Conservation (phyloP, 2,797 vertebrate genomes). For the Telmatherina bonti region DNA sequence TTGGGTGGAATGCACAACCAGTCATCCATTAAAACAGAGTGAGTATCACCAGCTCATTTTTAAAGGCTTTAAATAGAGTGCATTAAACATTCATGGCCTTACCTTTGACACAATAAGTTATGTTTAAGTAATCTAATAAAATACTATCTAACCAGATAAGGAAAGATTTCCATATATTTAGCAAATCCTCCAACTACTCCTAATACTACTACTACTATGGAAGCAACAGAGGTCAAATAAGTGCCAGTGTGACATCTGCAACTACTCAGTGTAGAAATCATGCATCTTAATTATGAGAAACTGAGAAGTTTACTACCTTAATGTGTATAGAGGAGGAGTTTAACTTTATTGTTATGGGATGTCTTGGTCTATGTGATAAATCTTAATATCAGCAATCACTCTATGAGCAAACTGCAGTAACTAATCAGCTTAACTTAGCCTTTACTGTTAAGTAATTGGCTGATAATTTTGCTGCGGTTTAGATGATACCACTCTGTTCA, state of each 20-base stretch:
- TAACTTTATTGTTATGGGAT: neutral
- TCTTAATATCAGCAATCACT: slow-evolving; percentile 15
- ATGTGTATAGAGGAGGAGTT: neutral
- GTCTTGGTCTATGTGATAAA: neutral
- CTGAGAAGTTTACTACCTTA: neutral
- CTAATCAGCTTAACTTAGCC: slow-evolving; percentile 28
- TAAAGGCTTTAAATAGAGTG: neutral
- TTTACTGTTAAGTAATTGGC: slow-evolving; percentile 39
- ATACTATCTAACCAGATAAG: no score
- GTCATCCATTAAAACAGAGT: neutral
- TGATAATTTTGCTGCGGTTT: slow-evolving; percentile 40
- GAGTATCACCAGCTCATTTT: neutral
- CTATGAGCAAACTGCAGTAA: slow-evolving; percentile 19
- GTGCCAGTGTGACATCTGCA: neutral
- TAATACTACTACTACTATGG: no score
- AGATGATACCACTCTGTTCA: slow-evolving; percentile 34
- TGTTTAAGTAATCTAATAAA: neutral
- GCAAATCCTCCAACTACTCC: no score
- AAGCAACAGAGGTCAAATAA: neutral
- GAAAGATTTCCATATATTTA: no score
- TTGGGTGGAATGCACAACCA: neutral
- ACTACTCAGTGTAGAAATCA: neutral
- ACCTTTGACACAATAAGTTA: neutral
- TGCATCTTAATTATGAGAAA: neutral
- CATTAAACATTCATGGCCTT: neutral